Base-by-base conservation (phyloP, 2,888 invertebrate species). In the Epistrophe eligans region DNA sequence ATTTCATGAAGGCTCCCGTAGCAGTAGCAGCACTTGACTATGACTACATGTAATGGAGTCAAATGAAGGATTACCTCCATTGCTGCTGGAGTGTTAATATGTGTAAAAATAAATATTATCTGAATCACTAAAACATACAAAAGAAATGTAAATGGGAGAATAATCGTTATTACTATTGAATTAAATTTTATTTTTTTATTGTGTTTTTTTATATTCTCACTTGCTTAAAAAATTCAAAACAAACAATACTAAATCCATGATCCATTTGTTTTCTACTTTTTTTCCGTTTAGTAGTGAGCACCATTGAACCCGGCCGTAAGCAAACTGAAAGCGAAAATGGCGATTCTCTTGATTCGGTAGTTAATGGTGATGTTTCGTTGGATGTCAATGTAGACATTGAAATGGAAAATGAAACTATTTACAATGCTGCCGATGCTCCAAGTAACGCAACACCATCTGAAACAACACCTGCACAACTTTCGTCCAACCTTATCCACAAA, bases 301-400 rank as follows among this genome's bases (percentile, higher is more conserved):
- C 96, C 43, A 94, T 94, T 89, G 96, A 95, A 90, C 96, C 96
- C 3, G 96, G 96, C 15, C 92, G 93, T 19, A 95, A 94, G 89
- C 94, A 94, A 35, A 93, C 94, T 15, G 95, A 95, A 88, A 94
- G 95, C 15, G 95, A 96, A 91, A 95, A 96, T 91, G 95, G 95
- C 0, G 96, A 96, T 88, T 94, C 95, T 9, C 93, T 94, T 10
- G 93, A 92, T 90, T 91, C 93, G 0, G 91, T 92, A 28, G 94
- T 94, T 67, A 93, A 93, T 83, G 94, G 93, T 10, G 94, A 94
- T 90, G 90, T 93, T 4, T 93, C 93, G 40, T 91, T 93, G 87
- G 94, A 94, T 89, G 94, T 94, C 11, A 94, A 94, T 90, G 94
- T 94, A 9, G 94, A 94, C 82, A 94, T 93, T 58, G 94, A 94